A percentile compares a stretch with the other conserved stretches of the same genome.
Conservation (phyloP, 2,797 vertebrate species). For the Lithobates sylvaticus region DNA sequence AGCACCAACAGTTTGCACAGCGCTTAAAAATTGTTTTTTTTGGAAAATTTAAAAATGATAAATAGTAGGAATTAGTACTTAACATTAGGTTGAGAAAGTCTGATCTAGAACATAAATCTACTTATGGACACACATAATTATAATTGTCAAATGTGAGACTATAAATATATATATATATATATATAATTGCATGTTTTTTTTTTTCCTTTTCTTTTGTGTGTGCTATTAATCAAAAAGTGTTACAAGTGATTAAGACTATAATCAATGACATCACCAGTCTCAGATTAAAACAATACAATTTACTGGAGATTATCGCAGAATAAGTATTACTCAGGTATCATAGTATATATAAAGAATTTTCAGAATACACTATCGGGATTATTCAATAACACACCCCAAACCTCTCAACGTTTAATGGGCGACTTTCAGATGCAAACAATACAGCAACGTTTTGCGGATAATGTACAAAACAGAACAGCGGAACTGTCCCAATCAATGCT, state of each 20-base stretch:
- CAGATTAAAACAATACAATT: constrained; percentile 52
- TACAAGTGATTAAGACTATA: neutral
- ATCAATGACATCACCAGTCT: constrained; percentile 34
- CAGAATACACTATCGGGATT: constrained; percentile 34
- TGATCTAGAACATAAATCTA: too few species aligned
- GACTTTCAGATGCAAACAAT: constrained; percentile 40
- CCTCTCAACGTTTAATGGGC: constrained; percentile 35
- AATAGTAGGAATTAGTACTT: too few species aligned
- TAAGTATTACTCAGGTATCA: constrained; percentile 52
- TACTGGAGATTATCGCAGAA: constrained; percentile 52
- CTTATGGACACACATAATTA: too few species aligned
- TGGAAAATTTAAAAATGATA: too few species aligned
- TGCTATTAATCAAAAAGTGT: neutral
- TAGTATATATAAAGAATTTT: constrained; percentile 48
- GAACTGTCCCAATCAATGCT: constrained; percentile 15
- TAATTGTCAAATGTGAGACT: neutral
- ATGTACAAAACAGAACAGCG: constrained; percentile 47
- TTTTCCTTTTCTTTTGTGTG: neutral
- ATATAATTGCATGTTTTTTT: neutral
- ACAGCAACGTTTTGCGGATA: constrained; percentile 22
- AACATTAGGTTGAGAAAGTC: too few species aligned
- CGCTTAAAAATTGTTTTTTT: too few species aligned
- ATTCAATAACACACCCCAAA: constrained; percentile 17
- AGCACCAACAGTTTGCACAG: too few species aligned
- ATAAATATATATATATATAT: neutral